Base-by-base conservation (phyloP, 1,140 invertebrate species). In the Argopecten irradians region DNA sequence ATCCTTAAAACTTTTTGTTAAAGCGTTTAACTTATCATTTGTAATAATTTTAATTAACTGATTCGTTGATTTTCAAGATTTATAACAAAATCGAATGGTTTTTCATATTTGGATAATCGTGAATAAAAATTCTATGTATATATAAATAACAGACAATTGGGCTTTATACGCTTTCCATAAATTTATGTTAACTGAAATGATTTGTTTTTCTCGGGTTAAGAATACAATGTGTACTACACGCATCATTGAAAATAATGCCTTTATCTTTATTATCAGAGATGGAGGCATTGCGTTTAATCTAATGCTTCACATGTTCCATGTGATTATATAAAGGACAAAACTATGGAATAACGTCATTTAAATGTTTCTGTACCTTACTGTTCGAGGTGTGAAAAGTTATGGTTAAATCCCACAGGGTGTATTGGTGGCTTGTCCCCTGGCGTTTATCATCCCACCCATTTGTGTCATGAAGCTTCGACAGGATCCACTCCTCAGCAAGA, bases 361-460 rank as follows among this genome's bases (percentile, higher is more conserved):
- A 82, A 22, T 82, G 22, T 5, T 82, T 32, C 32, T 82, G 7
- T n/a, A 82, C 22, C 19, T 2, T 8, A 82, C 32, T 82, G 55
- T n/a, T 82, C 22, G 32, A 22, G 32, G 32, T 82, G 32, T 82
- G 22, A n/a, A 11, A 82, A 82, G 55, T 82, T 32, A 16, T 82
- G 22, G 55, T 82, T 22, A 8, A n/a, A n/a, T n/a, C n/a, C 92
- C 93, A 41, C 93, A 98, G 97, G 98, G 98, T 87, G 97, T 98
- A 14, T 91, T 98, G 35, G 97, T 97, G 9, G 98, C 98, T 13
- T 97, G 98, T 87, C 98, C 98, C 11, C 94, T 98, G 89, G 98
- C 98, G 28, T 98, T 97, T 95, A 97, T 98, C 88, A 95, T 98
- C 55, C 98, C 98, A 14, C 97, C 97, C 0, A 93, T 98, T 13